A percentile compares a stretch with the other conserved stretches of the same genome.
Conservation (phyloP, 2,113 vertebrate species). For the Chlamydotis undulata region DNA sequence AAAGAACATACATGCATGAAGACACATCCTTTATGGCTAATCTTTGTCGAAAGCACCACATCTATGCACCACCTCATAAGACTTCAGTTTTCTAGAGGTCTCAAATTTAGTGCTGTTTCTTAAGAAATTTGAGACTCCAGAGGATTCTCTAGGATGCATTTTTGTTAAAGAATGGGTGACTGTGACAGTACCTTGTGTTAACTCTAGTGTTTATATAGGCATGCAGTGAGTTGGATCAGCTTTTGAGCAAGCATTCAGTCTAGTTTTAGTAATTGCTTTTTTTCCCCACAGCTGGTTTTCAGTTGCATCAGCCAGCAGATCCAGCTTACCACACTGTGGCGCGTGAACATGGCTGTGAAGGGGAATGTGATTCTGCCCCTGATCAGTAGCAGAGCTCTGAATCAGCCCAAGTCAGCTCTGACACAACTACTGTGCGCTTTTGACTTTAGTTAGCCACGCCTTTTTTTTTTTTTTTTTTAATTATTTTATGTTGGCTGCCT, state of each 20-base stretch:
- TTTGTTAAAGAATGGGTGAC: neutral
- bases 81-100: neutral
- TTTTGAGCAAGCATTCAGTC: neutral
- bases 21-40: neutral
- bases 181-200: neutral
- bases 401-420: neutral
- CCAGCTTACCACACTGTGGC: neutral
- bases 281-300: neutral
- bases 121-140: neutral
- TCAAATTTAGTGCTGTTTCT: neutral
- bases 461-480: neutral
- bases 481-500: neutral
- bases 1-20: accelerated
- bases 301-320: neutral
- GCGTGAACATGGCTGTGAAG: neutral
- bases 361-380: neutral
- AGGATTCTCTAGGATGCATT: neutral
- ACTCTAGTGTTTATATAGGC: neutral
- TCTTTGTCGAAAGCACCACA: neutral
- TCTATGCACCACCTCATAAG: neutral
- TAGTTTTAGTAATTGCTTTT: accelerated
- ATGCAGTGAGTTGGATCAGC: neutral
- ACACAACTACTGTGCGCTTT: neutral
- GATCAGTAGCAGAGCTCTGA: neutral
- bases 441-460: neutral